Evolutionary conservation across 64 coral and sea anemone species (phyloP).

Genomic region (Porites australiensis): DNA sequence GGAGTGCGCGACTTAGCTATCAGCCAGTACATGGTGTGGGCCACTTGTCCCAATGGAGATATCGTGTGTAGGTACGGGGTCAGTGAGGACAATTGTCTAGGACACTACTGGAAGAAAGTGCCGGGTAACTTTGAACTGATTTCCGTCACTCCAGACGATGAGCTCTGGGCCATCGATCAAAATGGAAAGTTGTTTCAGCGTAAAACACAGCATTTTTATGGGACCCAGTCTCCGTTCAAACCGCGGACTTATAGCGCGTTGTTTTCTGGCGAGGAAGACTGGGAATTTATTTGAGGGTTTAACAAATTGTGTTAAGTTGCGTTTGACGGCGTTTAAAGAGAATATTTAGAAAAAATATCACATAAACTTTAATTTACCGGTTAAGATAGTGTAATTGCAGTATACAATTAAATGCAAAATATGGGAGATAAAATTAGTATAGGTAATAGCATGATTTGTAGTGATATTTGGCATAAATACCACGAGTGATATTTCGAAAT

Average conservation of each 20-base stretch:
- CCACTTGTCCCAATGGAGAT: conserved; percentile 85
- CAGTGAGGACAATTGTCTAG: conserved; percentile 71
- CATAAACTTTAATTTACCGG: too few relatives aligned
- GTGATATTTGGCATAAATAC: too few relatives aligned
- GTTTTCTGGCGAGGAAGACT: conserved; percentile 85
- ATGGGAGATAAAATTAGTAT: too few relatives aligned
- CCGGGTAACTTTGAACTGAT: conserved; percentile 95
- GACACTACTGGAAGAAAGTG: conserved; percentile 98
- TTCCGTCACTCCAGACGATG: conserved; percentile 84
- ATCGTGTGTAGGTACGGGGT: conserved; percentile 95
- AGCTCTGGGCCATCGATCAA: conserved; percentile 90
- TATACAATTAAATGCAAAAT: too few relatives aligned
- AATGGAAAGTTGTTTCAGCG: conserved; percentile 92
- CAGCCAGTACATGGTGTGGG: conserved; percentile 86
- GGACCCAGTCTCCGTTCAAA: conserved; percentile 87
- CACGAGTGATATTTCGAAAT: too few relatives aligned
- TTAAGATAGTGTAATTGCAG: too few relatives aligned
- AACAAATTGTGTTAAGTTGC: background rate
- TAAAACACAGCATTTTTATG: conserved; percentile 89
- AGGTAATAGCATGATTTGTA: too few relatives aligned
- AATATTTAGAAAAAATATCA: too few relatives aligned
- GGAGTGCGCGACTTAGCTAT: conserved; percentile 81
- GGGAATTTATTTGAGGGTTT: conserved; percentile 79
- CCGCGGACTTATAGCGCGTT: conserved; percentile 73
- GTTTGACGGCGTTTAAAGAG: background rate